Evolutionary conservation across 2,888 invertebrate species (phyloP), one percentile per base, ranked within the genome.

Genomic region (Phragmatobia fuliginosa): DNA sequence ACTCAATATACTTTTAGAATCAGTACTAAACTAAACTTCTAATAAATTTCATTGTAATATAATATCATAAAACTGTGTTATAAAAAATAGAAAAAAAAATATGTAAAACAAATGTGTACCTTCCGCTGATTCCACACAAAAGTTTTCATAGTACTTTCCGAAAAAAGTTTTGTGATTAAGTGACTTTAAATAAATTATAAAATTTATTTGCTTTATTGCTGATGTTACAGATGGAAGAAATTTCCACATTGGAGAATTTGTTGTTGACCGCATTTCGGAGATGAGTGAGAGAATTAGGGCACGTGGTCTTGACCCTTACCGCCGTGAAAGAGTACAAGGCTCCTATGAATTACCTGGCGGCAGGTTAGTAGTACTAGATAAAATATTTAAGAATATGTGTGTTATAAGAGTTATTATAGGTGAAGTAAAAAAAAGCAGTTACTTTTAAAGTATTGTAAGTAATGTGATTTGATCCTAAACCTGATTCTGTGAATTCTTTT

Each of bases 241-340:
- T 21, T 16, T 18, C 5, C 65, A 87, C 0, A 62, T 90, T 1
- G 78, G 79, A 4, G 85, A 83, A 32, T 21, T 71, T 1, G 78
- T 93, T 5, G 71, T 81, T 0, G 68, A 71, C 2, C 78, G 66
- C 2, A 85, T 94, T 49, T 83, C 90, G 10, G 81, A 84, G 0
- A 0, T 88, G 0, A 76, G 81, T 31, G 70, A 85, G n/a, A 0
- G 16, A 0, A 88, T 94, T 52, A 74, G 52, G 3, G 88, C 90
- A 1, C 77, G 69, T 1, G 92, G 91, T 1, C 63, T 90, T 0
- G 94, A 94, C 68, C 94, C 94, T 0, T 21, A 84, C 0, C 2
- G 71, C 4, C 38, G 88, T 0, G 64, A 82, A 0, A 66, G 61
- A 0, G 65, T 72, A 0, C 6, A 28, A 25, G 28, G 25, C 1